Evolutionary conservation across 2,113 vertebrate species (phyloP), one percentile per base, ranked within the genome.

Genomic region (Gadus chalcogrammus): DNA sequence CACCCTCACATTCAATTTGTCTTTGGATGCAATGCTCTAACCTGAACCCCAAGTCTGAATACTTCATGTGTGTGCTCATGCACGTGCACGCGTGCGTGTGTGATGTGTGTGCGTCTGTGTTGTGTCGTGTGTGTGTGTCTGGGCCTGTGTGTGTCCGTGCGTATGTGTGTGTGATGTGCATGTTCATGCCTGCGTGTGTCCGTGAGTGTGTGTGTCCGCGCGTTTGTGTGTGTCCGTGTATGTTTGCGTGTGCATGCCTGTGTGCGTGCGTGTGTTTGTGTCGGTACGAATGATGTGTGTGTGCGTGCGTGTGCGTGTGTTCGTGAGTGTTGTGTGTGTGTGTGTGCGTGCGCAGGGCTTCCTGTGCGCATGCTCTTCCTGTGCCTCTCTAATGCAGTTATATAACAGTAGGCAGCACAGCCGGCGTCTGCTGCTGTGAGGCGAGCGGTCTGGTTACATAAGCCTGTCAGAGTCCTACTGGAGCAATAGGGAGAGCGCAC

Each of bases 381-480:
- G 74, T 22, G 60, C 80, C 83, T 90, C 88, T 87, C 86, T 92
- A 88, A 92, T 91, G 87, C 88, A 80, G 88, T 92, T 92, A 92
- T 89, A 90, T 91, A 93, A 93, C 83, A 88, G 85, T 69, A 87
- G 84, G 69, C 79, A 87, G 84, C 75, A 85, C 83, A 90, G 87
- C 82, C 83, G 80, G 81, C 77, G 85, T 90, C 91, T 90, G 87
- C 89, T 91, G 84, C 78, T 66, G 90, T 87, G 90, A 87, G 77
- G 88, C 87, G 85, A 89, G 87, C 88, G 79, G 84, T 77, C 81
- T 84, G 79, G 79, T 93, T 92, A 92, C 87, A 86, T 92, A 93
- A 93, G 85, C 79, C 86, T 79, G 89, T 87, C 86, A 87, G 79
- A 87, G 89, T 89, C 89, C 79, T 88, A 90, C 85, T 87, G 91